A percentile compares a stretch with the other conserved stretches of the same genome.
These are phyloP conservation scores for Nephila pilipes DNA, from an alignment of 1,140 invertebrate genomes.

Conservation along the genomic window DNA sequence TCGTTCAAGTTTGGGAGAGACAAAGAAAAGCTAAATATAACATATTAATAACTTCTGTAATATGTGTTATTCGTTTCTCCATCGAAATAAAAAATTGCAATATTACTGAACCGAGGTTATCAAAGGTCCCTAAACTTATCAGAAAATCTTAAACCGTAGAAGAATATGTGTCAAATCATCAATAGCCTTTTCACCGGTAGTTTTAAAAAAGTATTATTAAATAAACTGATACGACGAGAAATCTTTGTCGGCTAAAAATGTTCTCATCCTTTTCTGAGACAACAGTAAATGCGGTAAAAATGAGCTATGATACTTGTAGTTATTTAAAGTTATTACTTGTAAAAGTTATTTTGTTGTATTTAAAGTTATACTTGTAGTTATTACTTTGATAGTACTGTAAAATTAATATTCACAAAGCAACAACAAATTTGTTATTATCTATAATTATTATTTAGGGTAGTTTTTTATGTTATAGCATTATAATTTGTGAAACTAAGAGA, in stretches of 20 bases:
- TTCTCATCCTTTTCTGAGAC: neutral
- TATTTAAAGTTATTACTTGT: neutral
- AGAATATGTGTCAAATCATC: neutral
- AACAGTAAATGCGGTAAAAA: neutral
- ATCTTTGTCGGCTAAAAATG: neutral
- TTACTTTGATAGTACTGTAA: too few species aligned
- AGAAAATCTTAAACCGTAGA: constrained; percentile 3
- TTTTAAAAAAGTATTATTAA: neutral
- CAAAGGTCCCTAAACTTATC: constrained; percentile 22
- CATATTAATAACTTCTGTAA: neutral
- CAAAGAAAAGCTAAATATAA: neutral
- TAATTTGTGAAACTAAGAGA: too few species aligned
- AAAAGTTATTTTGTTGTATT: neutral
- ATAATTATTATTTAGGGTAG: too few species aligned
- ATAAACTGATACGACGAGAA: neutral
- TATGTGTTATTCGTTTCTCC: neutral
- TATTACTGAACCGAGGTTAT: neutral
- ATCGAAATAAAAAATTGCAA: neutral
- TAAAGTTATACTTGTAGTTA: neutral
- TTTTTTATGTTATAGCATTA: too few species aligned
- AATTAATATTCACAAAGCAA: too few species aligned
- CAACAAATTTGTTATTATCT: too few species aligned
- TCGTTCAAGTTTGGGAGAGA: neutral
- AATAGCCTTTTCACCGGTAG: neutral
- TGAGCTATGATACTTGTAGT: neutral